Evolutionary conservation across 2,797 vertebrate genomes (phyloP).

Genomic region (Alauda arvensis): DNA sequence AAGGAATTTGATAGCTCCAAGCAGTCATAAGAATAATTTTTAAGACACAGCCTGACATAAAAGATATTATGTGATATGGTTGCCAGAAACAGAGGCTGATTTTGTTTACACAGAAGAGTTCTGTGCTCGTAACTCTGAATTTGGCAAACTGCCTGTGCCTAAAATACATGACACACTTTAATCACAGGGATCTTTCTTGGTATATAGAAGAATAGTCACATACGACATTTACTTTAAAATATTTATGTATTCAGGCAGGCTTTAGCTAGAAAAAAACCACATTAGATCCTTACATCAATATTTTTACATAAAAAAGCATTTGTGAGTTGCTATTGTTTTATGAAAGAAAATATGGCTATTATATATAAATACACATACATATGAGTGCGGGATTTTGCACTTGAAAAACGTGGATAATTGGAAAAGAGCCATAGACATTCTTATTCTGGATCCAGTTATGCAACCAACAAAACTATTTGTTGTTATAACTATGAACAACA

Average conservation of each 20-base stretch:
- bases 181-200: not conserved
- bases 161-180: not conserved
- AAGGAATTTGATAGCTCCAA: conserved; percentile 19
- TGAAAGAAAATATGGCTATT: not conserved
- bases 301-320: not conserved
- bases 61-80: not conserved
- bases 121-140: conserved; percentile 34
- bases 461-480: not conserved
- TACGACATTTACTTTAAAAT: not conserved
- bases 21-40: conserved; percentile 18
- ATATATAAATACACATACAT: not conserved
- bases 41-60: conserved; percentile 31
- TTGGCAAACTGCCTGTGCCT: conserved; percentile 1
- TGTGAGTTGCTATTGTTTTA: not conserved
- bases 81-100: conserved; percentile 24
- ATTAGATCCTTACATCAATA: not conserved
- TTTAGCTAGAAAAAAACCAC: not conserved
- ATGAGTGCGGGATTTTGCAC: not conserved
- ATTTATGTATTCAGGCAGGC: not conserved
- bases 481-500: not conserved
- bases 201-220: not conserved
- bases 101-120: conserved; percentile 25
- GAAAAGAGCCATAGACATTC: not conserved
- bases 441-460: not conserved
- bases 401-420: not conserved